Evolutionary conservation across 2,113 vertebrate species (phyloP).

Genomic region (Platycercus adscitus): DNA sequence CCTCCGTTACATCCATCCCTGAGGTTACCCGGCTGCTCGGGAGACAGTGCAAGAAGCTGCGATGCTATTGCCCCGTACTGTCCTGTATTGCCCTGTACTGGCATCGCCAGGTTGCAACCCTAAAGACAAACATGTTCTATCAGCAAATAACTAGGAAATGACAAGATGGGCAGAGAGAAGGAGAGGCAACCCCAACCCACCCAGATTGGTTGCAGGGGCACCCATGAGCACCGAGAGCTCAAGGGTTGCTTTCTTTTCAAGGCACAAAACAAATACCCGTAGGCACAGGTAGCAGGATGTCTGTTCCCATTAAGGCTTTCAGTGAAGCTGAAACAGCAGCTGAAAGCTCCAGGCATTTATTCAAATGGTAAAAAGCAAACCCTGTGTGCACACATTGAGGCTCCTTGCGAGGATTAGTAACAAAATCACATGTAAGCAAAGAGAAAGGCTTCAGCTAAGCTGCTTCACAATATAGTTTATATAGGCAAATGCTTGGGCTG

Average conservation of each 20-base stretch:
- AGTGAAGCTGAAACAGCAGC: not conserved
- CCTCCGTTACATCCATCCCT: not conserved
- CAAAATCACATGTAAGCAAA: not conserved
- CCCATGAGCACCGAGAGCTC: not conserved
- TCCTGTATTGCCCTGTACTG: constrained; percentile 7
- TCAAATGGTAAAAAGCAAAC: constrained; percentile 30
- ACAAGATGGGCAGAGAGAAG: constrained; percentile 9
- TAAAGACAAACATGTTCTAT: constrained; percentile 77
- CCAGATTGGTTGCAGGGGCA: not conserved
- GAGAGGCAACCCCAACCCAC: not conserved
- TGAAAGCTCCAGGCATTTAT: constrained; percentile 53
- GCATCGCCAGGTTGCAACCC: constrained; percentile 77
- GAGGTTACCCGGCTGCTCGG: not conserved
- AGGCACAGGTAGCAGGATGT: constrained; percentile 59
- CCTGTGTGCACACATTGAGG: not conserved
- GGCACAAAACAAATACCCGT: constrained; percentile 58
- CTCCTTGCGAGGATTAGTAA: constrained; percentile 9
- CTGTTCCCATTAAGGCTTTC: constrained; percentile 10
- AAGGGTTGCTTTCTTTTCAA: not conserved
- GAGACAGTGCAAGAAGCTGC: not conserved
- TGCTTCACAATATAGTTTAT: not conserved
- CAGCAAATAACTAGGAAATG: constrained; percentile 66
- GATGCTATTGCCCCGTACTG: constrained; percentile 29
- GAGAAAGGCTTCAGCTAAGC: not conserved
- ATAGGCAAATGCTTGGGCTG: not conserved